These are phyloP conservation scores for Aphelocoma coerulescens DNA, from an alignment of 2,113 vertebrate species.

Conservation along the genomic window DNA sequence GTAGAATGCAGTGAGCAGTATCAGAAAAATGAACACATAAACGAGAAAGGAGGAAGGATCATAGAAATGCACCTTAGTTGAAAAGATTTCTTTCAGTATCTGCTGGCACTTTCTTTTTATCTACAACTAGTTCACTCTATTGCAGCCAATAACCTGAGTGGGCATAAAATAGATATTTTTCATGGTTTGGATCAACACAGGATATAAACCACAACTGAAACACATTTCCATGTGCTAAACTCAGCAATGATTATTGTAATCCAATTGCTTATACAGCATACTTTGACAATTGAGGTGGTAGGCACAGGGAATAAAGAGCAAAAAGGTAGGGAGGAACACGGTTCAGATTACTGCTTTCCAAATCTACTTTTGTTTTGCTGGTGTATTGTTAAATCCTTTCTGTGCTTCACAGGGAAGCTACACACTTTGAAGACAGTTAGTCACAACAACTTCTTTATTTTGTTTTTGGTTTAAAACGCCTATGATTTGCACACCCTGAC, in stretches of 20 bases:
- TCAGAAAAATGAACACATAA: not conserved
- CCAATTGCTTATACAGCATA: not conserved
- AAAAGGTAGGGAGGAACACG: not conserved
- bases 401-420: not conserved
- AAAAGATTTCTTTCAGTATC: not conserved
- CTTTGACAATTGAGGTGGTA: not conserved
- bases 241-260: not conserved
- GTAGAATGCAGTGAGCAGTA: not conserved
- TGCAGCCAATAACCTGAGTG: not conserved
- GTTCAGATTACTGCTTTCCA: not conserved
- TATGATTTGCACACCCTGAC: constrained; percentile 42
- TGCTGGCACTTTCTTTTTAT: not conserved
- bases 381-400: not conserved
- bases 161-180: constrained; percentile 6
- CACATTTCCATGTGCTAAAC: not conserved
- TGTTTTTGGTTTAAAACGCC: constrained; percentile 3
- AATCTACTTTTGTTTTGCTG: not conserved
- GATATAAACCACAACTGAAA: not conserved
- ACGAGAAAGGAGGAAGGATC: not conserved
- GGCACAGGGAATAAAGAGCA: not conserved
- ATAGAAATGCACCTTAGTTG: not conserved
- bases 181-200: not conserved
- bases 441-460: constrained; percentile 35
- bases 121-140: not conserved
- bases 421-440: not conserved